Conservation (phyloP, 2,888 invertebrate species). For the Stramonita haemastoma region DNA sequence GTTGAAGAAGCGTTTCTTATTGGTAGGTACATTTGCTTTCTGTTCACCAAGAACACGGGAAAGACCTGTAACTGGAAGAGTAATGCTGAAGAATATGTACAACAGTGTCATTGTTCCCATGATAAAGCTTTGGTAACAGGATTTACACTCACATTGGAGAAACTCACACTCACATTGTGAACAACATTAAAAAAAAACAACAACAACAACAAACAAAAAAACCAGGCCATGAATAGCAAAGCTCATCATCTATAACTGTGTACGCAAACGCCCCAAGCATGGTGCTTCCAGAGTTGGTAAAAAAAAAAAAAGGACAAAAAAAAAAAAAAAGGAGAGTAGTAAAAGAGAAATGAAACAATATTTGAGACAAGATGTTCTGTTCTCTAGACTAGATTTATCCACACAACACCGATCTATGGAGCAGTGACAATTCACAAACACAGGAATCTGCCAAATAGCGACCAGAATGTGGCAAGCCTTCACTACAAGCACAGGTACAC, state of each 20-base stretch:
- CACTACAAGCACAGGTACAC: background rate
- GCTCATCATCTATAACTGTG: background rate
- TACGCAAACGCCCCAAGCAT: background rate
- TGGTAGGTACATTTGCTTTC: background rate
- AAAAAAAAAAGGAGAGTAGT: no score
- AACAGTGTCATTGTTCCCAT: background rate
- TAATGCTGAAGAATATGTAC: conserved; percentile 34
- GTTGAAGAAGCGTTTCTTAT: background rate
- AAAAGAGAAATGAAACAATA: no score
- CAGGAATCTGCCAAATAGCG: background rate
- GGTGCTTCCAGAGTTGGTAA: background rate
- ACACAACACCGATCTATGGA: conserved; percentile 5
- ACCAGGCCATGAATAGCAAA: background rate
- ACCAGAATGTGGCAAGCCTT: conserved; percentile 19
- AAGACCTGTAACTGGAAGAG: background rate
- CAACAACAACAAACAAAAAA: no score
- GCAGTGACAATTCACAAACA: background rate
- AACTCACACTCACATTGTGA: background rate
- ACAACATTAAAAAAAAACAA: background rate
- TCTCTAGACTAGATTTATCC: conserved; percentile 13
- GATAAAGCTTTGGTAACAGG: conserved; percentile 17
- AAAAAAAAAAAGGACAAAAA: no score
- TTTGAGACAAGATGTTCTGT: background rate
- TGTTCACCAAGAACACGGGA: background rate
- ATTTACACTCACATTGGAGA: background rate